Evolutionary conservation across 2,113 vertebrate genomes (phyloP), one percentile per base, ranked within the genome.

Genomic region (Collichthys lucidus): DNA sequence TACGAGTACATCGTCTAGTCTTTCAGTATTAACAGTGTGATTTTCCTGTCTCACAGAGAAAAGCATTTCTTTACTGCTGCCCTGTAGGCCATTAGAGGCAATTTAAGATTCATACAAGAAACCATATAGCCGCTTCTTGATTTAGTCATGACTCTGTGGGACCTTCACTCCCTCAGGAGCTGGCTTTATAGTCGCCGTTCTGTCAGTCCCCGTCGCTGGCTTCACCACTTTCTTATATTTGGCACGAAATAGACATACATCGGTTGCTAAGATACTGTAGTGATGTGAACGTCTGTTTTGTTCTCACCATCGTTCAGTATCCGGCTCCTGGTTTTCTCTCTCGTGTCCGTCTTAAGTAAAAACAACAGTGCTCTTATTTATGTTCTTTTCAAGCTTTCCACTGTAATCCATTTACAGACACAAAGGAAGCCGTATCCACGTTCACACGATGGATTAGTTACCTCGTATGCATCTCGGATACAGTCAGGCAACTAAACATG

Each of bases 181-280:
- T 42, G 66, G 42, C 72, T 59, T 84, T 75, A 81, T 60, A 76
- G 74, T 26, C 77, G 35, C 56, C 31, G 47, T 74, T 77, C 67
- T 85, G 80, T 72, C 75, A n/a, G 74, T 73, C 69, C 67, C 24
- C 55, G 12, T 89, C 61, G 77, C 76, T 55, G 56, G 69, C 71
- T 86, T 49, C 61, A 68, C 78, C 55, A 29, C 71, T 86, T 88
- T 65, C 64, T 77, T n/a, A 74, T 82, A 81, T 82, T 87, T 74
- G 64, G 57, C 63, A 84, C 66, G 64, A 74, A 88, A 71, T 53
- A 82, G 84, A 81, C 83, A 64, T 82, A 67, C 89, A 92, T 86
- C 89, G 81, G 92, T 94, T 93, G 92, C 93, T 92, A 93, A 93
- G 93, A 88, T 84, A 94, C 92, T 35, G 78, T 53, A 76, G 83